Evolutionary conservation across 1,140 invertebrate species (phyloP).

Genomic region (Thrips palmi): DNA sequence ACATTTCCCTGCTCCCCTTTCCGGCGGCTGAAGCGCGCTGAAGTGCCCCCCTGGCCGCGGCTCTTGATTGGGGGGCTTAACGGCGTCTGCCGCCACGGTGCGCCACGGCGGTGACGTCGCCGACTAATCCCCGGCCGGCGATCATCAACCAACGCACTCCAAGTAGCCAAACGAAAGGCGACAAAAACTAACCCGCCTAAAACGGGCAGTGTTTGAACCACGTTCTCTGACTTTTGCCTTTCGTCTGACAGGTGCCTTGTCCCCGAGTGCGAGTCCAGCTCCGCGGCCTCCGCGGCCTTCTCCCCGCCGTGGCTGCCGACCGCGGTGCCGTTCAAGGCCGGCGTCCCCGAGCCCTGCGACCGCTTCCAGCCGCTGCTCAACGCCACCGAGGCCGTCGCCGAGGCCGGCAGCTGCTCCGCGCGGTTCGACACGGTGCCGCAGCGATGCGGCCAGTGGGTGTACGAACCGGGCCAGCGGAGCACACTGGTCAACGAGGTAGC

Average conservation of each 20-base stretch:
- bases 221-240: no score
- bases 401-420: constrained; percentile 25
- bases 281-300: constrained; percentile 20
- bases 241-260: constrained; percentile 41
- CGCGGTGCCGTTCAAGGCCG: no score
- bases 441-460: constrained; percentile 27
- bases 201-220: no score
- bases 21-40: no score
- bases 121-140: no score
- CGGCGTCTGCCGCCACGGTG: no score
- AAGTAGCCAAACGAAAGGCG: not conserved
- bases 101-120: no score
- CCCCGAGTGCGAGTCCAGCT: constrained; percentile 33
- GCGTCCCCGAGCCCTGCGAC: constrained; percentile 27
- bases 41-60: no score
- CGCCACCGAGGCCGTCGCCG: constrained; percentile 19
- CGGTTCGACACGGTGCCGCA: constrained; percentile 17
- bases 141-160: not conserved
- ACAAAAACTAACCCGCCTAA: not conserved
- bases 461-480: constrained; percentile 21
- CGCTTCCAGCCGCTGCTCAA: constrained; percentile 20
- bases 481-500: constrained; percentile 29
- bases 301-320: constrained; percentile 30
- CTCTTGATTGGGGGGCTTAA: no score
- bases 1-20: no score